Evolutionary conservation across 35 echinoderm and acorn worm genomes (phyloP).

Genomic region (Diadema setosum): DNA sequence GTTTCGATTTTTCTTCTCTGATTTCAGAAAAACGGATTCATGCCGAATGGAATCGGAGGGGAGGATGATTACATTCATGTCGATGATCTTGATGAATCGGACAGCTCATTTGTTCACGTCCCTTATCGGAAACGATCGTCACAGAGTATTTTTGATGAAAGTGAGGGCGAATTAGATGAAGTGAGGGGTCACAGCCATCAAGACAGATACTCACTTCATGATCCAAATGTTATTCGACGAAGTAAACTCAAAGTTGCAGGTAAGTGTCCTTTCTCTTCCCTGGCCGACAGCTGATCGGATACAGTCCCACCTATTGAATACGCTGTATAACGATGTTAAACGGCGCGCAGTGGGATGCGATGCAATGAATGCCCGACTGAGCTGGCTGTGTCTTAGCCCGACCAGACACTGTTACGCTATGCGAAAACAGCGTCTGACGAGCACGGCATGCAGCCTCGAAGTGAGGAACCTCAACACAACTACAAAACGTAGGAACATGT

Average conservation of each 20-base stretch:
- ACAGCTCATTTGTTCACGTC: background rate
- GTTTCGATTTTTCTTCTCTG: background rate
- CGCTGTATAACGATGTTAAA: too few species aligned
- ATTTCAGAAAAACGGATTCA: constrained; percentile 4
- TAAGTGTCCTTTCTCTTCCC: too few species aligned
- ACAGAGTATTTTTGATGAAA: background rate
- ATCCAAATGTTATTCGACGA: background rate
- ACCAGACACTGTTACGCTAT: too few species aligned
- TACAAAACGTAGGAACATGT: too few species aligned
- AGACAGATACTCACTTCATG: background rate
- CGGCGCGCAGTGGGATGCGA: too few species aligned
- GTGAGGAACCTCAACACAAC: too few species aligned
- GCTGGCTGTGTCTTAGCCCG: too few species aligned
- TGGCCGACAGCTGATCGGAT: too few species aligned
- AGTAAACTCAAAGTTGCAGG: constrained; percentile 1
- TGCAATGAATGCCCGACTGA: too few species aligned
- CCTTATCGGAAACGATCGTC: background rate
- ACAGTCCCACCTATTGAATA: too few species aligned
- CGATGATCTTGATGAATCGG: background rate
- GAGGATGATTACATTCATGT: background rate
- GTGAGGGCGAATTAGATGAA: background rate
- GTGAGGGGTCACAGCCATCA: background rate
- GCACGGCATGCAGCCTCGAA: too few species aligned
- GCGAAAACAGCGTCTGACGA: too few species aligned
- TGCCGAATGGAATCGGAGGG: background rate